Conservation (phyloP, 2,888 invertebrate genomes). For the Melinaea menophilus region DNA sequence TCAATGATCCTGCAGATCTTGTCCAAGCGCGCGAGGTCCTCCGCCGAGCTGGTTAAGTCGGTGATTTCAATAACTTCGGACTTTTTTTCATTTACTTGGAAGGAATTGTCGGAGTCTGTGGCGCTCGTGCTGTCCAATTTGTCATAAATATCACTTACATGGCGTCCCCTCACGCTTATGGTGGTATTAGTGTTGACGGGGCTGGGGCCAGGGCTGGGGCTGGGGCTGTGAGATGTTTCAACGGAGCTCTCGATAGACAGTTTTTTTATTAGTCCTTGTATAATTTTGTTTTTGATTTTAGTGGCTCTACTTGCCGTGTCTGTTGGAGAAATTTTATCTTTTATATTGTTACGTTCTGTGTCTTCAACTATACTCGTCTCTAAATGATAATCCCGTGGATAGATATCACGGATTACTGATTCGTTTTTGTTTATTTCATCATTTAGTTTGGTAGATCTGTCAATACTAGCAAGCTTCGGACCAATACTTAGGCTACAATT, state of each 20-base stretch:
- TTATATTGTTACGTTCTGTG: not conserved
- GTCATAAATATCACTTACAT: constrained; percentile 58
- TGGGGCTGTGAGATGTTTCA: constrained; percentile 34
- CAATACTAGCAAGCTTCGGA: no score
- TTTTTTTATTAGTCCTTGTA: constrained; percentile 23
- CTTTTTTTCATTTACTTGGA: constrained; percentile 53
- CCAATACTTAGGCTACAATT: no score
- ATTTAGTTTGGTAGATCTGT: no score
- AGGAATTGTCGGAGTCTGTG: constrained; percentile 60
- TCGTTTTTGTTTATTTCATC: no score
- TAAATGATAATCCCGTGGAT: no score
- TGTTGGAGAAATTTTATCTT: not conserved
- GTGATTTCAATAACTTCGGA: constrained; percentile 61
- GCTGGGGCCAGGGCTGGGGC: constrained; percentile 36
- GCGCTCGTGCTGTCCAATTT: constrained; percentile 65
- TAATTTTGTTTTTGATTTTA: constrained; percentile 22
- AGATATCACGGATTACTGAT: no score
- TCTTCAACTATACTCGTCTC: not conserved
- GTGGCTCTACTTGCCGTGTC: not conserved
- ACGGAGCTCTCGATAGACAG: constrained; percentile 14
- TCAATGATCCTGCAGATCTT: constrained; percentile 71
- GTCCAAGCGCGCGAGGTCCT: constrained; percentile 61
- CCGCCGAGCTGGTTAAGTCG: constrained; percentile 61
- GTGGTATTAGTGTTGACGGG: constrained; percentile 36
- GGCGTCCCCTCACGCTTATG: constrained; percentile 34